Conservation (phyloP, 1,140 invertebrate genomes). For the Holcopasites calliopsidis region DNA sequence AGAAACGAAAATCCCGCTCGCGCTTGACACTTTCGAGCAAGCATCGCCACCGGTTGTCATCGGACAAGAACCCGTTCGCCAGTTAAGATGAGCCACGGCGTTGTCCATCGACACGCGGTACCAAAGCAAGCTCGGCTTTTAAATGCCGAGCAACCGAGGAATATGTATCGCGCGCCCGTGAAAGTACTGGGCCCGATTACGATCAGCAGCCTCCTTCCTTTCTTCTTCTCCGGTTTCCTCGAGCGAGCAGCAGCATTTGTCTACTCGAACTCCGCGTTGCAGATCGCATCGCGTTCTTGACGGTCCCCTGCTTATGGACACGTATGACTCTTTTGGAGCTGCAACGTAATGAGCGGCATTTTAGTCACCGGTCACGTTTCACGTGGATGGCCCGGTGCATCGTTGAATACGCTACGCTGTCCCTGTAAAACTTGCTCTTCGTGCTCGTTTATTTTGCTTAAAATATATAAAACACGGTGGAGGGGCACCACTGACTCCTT, state of each 20-base stretch:
- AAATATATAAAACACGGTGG: constrained; percentile 23
- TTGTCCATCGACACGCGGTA: constrained; percentile 4
- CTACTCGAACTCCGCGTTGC: background rate
- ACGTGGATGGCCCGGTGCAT: constrained; percentile 50
- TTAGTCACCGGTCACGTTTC: constrained; percentile 62
- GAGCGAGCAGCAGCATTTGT: constrained; percentile 6
- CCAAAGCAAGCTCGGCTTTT: constrained; percentile 8
- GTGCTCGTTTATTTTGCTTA: constrained; percentile 33
- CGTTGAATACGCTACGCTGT: constrained; percentile 47
- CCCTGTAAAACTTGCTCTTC: constrained; percentile 44
- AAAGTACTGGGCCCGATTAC: constrained; percentile 24
- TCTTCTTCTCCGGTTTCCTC: constrained; percentile 20
- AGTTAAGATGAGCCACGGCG: no score
- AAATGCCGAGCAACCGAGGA: constrained; percentile 21
- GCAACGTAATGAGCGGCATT: constrained; percentile 54
- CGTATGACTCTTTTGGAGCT: constrained; percentile 45
- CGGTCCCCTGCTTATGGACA: constrained; percentile 30
- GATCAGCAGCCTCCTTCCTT: constrained; percentile 22
- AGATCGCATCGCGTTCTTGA: constrained; percentile 30
- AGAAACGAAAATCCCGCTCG: background rate
- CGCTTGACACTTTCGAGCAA: no score
- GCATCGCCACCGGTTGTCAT: no score
- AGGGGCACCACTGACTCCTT: background rate
- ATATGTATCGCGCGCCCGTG: constrained; percentile 32
- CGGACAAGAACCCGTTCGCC: background rate